phyloP scores from a whole-genome alignment of 1,140 invertebrate species.

The Trachymyrmex septentrionalis region DNA sequence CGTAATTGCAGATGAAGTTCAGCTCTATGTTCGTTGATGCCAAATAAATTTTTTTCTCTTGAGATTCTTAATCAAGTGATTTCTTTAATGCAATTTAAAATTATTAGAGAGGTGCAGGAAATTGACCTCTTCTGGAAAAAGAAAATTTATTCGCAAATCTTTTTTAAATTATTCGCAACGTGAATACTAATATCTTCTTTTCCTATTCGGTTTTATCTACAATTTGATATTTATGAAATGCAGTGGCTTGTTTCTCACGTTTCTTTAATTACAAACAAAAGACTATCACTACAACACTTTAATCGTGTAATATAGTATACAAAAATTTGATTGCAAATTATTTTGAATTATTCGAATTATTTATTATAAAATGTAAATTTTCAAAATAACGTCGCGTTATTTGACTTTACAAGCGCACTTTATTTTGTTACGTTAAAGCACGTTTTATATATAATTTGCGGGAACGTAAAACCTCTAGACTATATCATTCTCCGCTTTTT shows the following conservation, averaged over 20 bases:
- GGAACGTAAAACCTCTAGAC: not conserved
- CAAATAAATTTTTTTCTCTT: constrained; percentile 36
- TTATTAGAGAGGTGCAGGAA: not conserved
- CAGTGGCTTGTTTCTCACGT: not conserved
- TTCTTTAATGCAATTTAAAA: constrained; percentile 12
- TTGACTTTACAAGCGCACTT: not conserved
- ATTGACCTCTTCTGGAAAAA: not conserved
- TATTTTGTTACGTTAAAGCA: not conserved
- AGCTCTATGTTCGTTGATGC: constrained; percentile 28
- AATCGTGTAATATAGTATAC: not conserved
- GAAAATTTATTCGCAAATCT: not conserved
- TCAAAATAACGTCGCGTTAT: not conserved
- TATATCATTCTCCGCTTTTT: constrained; percentile 67
- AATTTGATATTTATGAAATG: not conserved
- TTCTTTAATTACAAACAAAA: not conserved
- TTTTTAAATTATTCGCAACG: not conserved
- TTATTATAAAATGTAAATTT: not conserved
- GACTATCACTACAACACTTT: not conserved
- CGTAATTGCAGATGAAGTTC: constrained; percentile 79
- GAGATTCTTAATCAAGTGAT: constrained; percentile 19
- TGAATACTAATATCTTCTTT: not conserved
- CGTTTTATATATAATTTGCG: constrained; percentile 9
- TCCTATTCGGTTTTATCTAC: not conserved
- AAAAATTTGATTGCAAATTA: not conserved
- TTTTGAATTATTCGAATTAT: not conserved